Evolutionary conservation across 2,797 vertebrate species (phyloP).

Genomic region (Pangasius sanitwongsei): DNA sequence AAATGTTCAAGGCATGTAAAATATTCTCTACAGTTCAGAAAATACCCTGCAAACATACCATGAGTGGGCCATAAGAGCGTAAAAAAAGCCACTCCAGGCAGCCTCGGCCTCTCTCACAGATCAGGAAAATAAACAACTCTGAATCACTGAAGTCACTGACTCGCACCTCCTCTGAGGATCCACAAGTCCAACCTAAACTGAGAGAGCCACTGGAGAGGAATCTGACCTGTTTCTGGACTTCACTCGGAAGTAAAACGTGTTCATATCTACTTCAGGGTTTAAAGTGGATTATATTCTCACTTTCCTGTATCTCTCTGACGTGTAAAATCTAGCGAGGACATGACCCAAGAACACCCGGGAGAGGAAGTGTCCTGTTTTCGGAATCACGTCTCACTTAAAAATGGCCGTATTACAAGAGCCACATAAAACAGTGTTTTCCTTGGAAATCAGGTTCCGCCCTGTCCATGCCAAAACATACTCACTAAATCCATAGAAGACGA

Average conservation of each 20-base stretch:
- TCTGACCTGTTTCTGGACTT: constrained; percentile 26
- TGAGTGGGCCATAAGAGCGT: constrained; percentile 27
- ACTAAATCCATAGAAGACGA: constrained; percentile 53
- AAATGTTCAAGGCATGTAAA: background rate
- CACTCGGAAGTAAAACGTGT: background rate
- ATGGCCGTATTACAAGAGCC: constrained; percentile 50
- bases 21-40: background rate
- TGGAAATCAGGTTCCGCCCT: constrained; percentile 51
- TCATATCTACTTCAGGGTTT: constrained; percentile 24
- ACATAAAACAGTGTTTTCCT: constrained; percentile 58
- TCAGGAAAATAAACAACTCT: constrained; percentile 59
- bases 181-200: constrained; percentile 25
- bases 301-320: constrained; percentile 31
- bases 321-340: constrained; percentile 25
- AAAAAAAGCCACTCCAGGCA: constrained; percentile 45
- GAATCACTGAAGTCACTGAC: constrained; percentile 54
- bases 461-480: constrained; percentile 48
- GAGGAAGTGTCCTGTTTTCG: constrained; percentile 58
- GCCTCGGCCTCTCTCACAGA: constrained; percentile 38
- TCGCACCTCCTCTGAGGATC: constrained; percentile 43
- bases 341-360: constrained; percentile 40
- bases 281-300: constrained; percentile 27
- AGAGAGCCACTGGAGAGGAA: constrained; percentile 37
- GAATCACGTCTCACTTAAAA: constrained; percentile 52
- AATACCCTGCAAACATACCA: constrained; percentile 12